Evolutionary conservation across 2,113 vertebrate genomes (phyloP), one percentile per base, ranked within the genome.

Genomic region (Amia ocellicauda): DNA sequence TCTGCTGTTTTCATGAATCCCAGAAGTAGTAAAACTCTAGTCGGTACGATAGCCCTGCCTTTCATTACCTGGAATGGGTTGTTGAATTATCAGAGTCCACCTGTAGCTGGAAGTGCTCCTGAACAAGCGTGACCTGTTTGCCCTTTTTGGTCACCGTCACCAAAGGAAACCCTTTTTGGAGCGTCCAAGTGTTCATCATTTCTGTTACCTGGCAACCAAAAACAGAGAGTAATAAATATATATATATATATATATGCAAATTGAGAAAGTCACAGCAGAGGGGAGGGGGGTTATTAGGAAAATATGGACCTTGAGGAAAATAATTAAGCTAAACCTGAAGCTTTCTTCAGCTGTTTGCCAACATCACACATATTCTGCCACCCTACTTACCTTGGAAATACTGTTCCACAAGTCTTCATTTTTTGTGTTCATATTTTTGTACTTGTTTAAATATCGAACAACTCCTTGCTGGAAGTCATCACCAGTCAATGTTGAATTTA

Each of bases 131-230:
- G 70, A 98, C 81, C 58, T 76, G 56, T 53, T 76, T 89, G 60
- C 88, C 92, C 22, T 82, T 84, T 64, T 77, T 89, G 58, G 73
- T 85, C 60, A 96, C 86, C 20, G 91, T 97, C 60, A 99, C 91
- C 79, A 99, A 74, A 43, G 96, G 96, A 86, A 98, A 95, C 60
- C 96, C 96, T 83, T 95, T 95, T 67, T 94, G 92, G 13, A 88
- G 76, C 11, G 93, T 93, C 96, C 96, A 99, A 0, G 93, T 93
- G 74, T 83, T 91, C 96, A 98, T 98, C 82, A 98, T 90, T 70
- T 88, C 86, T 45, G 93, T 89, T 31, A 99, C 86, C 70, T 91
- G 90, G 54, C 83, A 62, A 69, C 74, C 81, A 59, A 59, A 2
- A 10, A 69, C 4, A 26, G 3, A 10, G 62, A 70, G 14, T 10